These are phyloP conservation scores for Numenius arquata DNA, from an alignment of 2,113 vertebrate species.

Conservation along the genomic window DNA sequence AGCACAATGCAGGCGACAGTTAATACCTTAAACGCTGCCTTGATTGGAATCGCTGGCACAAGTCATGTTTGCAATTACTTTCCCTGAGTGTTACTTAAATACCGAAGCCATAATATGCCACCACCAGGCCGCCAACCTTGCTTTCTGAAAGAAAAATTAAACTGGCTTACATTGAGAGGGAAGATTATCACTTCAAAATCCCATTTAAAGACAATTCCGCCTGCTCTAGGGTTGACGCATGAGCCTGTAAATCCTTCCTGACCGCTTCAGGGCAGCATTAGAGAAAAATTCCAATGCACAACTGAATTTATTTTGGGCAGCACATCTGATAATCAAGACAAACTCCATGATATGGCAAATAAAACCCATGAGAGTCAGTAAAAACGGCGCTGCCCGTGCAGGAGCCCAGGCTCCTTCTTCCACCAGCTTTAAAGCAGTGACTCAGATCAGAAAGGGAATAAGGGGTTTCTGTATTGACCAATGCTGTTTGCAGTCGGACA, in stretches of 20 bases:
- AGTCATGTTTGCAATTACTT: neutral
- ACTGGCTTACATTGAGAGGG: neutral
- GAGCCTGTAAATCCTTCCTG: neutral
- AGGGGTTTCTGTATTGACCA: neutral
- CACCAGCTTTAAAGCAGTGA: neutral
- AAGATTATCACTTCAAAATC: neutral
- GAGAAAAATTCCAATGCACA: neutral
- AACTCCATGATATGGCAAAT: neutral
- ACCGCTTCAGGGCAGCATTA: neutral
- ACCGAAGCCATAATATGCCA: neutral
- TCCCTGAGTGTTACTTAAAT: neutral
- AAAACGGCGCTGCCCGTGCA: accelerated
- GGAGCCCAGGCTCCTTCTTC: neutral
- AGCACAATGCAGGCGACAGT: neutral
- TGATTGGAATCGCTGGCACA: neutral
- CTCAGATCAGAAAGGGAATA: neutral
- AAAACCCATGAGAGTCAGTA: neutral
- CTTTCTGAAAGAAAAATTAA: neutral
- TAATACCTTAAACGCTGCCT: neutral
- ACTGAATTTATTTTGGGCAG: neutral
- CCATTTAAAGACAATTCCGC: neutral
- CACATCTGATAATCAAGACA: neutral
- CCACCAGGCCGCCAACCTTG: neutral
- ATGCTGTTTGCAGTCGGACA: accelerated
- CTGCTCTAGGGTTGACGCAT: neutral